Evolutionary conservation across 1,140 invertebrate genomes (phyloP), one percentile per base, ranked within the genome.

Genomic region (Zaprionus camerounensis): DNA sequence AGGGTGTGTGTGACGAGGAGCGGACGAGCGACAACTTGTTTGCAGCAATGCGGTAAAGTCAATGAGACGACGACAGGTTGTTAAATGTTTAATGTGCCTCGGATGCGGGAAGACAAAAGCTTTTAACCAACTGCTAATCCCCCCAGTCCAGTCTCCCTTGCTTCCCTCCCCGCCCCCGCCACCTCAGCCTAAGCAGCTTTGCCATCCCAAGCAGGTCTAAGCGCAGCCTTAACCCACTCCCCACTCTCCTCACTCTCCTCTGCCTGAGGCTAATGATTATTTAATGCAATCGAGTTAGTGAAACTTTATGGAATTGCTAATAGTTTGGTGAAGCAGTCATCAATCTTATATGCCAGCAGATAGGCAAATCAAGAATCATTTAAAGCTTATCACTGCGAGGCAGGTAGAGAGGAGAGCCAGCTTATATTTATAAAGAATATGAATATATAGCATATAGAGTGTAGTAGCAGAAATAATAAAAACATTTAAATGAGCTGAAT

Each of bases 21-120:
- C 38, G 12, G 15, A 20, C 46, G 44, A 57, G 26, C 15, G 61
- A 46, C 24, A 55, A 64, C 41, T 41, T 82, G 66, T 76, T 80
- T 82, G 79, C 70, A 86, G 82, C 76, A 86, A 62, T 86, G 82
- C 82, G 82, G 83, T 80, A 72, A 86, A 86, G 82, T 87, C 78
- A 87, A 87, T 83, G 77, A 81, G 59, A 75, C 58, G 72, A 87
- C 67, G 84, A 83, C 83, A 87, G 80, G 83, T 87, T 87, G 64
- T 70, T 86, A 86, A 86, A 86, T 86, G 76, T 77, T 86, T 87
- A 86, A 86, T 87, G 83, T 64, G 63, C 76, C 66, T 71, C 56
- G 62, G 55, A 61, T 68, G 46, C 34, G 56, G 56, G 22, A 66
- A 86, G 79, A 80, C 79, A 82, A 84, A 75, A 71, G 78, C 82